Evolutionary conservation across 2,888 invertebrate genomes (phyloP), one percentile per base, ranked within the genome.

Genomic region (Rotaria magnacalcarata): DNA sequence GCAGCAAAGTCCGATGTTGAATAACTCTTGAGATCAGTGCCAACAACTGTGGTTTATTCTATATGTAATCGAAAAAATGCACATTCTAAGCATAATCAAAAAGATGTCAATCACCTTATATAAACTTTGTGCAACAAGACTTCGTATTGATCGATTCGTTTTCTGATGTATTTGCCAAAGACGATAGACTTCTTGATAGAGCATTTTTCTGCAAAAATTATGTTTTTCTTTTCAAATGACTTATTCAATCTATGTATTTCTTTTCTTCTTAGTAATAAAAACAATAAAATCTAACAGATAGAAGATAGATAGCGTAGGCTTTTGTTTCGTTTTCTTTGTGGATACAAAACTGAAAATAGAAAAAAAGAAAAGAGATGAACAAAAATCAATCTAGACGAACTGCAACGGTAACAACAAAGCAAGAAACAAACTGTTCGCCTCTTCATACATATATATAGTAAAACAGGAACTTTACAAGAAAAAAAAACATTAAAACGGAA

Each of bases 61-160:
- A 86, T 27, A 67, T 34, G 34, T 16, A 19, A 67, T 67, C 19
- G 34, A 34, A 41, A 34, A 34, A 34, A 34, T 34, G 34, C 34
- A 34, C 34, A 34, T 34, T 34, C 34, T 34, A 34, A 34, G 34
- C 34, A 34, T 34, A 34, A 34, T 34, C 34, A 47, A 47, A 11
- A 47, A 47, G 47, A 47, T 47, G 16, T 8, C 43, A 74, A 41
- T n/a, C 67, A 86, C 86, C n/a, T 85, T 58, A 34, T 75, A 85
- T 27, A 52, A 75, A 85, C 86, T 86, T 75, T 85, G 86, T 34
- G 80, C 85, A 34, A 86, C 85, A 41, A 86, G 85, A 80, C 85
- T 85, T 80, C 74, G 85, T 50, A 85, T 86, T 2, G 86, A 86
- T 14, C 86, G 85, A 75, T 86, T 75, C 24, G 80, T 85, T 60